phyloP scores from a whole-genome alignment of 2,113 vertebrate genomes.

The Archocentrus centrarchus region DNA sequence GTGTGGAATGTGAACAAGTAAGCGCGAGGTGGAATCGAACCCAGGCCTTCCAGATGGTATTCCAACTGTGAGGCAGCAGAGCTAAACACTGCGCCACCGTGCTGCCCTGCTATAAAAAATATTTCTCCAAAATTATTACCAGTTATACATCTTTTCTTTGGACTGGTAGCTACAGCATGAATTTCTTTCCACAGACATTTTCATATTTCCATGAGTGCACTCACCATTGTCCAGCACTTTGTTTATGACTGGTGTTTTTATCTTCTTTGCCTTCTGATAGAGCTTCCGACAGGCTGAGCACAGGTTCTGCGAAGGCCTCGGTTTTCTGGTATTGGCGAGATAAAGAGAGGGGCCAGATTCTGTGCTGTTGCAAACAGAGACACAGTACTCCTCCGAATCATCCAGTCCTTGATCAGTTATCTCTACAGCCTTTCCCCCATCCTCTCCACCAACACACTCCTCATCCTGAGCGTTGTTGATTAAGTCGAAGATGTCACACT shows the following conservation, averaged over 20 bases:
- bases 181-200: neutral
- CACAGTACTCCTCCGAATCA: neutral
- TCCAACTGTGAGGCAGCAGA: no score
- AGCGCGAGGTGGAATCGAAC: no score
- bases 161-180: neutral
- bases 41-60: no score
- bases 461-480: neutral
- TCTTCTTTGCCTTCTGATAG: conserved; percentile 50
- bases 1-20: no score
- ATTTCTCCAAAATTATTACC: conserved; percentile 2
- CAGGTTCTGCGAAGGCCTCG: neutral
- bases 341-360: conserved; percentile 48
- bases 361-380: conserved; percentile 40
- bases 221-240: conserved; percentile 60
- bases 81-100: no score
- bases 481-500: conserved; percentile 34
- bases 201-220: neutral
- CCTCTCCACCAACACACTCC: neutral
- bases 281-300: conserved; percentile 59
- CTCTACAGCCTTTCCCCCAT: neutral
- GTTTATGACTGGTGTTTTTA: conserved; percentile 25
- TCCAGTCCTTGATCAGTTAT: conserved; percentile 21
- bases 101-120: neutral
- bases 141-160: neutral
- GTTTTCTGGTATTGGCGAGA: neutral